Percentiles rank a stretch among this genome's conserved stretches.
These are phyloP conservation scores for Nycticebus coucang DNA, from an alignment of 2,113 vertebrate genomes.

Conservation along the genomic window DNA sequence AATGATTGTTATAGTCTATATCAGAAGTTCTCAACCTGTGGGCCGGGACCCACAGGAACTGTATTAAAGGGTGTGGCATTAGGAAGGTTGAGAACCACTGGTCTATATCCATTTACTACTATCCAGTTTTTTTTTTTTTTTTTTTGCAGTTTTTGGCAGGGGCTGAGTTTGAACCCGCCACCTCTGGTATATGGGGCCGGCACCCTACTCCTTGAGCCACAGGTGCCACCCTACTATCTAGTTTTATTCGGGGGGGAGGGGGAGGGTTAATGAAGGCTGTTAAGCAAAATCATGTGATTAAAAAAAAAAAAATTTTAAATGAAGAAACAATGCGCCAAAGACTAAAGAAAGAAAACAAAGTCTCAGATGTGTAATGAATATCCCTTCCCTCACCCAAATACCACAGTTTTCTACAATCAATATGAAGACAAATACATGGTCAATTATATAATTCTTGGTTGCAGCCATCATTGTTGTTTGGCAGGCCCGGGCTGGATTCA, in stretches of 20 bases:
- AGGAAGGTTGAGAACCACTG: too few relatives aligned
- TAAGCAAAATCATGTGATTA: background rate
- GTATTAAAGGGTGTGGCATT: too few relatives aligned
- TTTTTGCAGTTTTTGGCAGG: too few relatives aligned
- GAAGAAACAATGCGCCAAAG: background rate
- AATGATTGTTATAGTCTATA: background rate
- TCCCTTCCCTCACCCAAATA: background rate
- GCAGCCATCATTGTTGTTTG: background rate
- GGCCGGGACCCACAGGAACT: too few relatives aligned
- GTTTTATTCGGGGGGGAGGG: slow-evolving; percentile 39
- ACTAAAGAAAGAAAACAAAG: background rate
- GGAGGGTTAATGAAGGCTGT: background rate
- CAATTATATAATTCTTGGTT: background rate
- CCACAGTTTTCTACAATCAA: background rate
- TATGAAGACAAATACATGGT: background rate
- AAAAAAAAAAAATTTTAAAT: slow-evolving; percentile 6
- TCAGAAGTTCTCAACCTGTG: too few relatives aligned
- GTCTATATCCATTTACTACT: background rate
- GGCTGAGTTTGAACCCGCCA: too few relatives aligned
- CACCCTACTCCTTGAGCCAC: too few relatives aligned
- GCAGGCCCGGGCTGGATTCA: too few relatives aligned
- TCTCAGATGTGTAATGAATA: slow-evolving; percentile 1
- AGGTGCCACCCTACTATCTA: too few relatives aligned
- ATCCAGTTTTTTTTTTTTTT: too few relatives aligned
- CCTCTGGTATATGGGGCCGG: too few relatives aligned